Base-by-base conservation (phyloP, 2,797 vertebrate species). In the Acrossocheilus wenchowensis region DNA sequence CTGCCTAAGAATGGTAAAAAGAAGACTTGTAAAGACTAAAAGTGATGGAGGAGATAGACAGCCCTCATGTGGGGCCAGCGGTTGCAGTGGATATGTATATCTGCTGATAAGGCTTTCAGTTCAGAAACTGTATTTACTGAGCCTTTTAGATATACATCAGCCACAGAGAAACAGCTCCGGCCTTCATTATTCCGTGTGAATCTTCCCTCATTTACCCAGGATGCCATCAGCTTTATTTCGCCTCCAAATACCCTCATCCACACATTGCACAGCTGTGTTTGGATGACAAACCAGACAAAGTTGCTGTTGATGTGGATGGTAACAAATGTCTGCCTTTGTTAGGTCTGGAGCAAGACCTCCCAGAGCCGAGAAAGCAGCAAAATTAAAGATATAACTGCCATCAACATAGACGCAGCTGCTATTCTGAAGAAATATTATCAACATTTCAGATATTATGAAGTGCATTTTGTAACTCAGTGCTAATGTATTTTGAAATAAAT, bases 21-120 rank as follows among this genome's bases (percentile, higher is more conserved):
- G 82, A 81, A 88, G 86, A 86, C 88, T 89, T 93, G 88, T 78
- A 89, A 89, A 90, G 93, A 93, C 93, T 91, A 93, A 93, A 95
- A 91, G 90, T 91, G 95, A 96, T 96, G 73, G 66, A 83, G 39
- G 57, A 91, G 95, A 96, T 96, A 87, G 87, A 68, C 19, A 86
- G 93, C 94, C 95, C 95, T 95, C 95, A 96, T 96, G 94, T 95
- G 93, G 94, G 94, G 92, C 91, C 90, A 87, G 92, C 93, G 92
- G 94, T 95, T 94, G 93, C 94, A 93, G 93, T 93, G 95, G 93
- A 94, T 94, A 95, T 96, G 95, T 96, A 96, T 96, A 96, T 96
- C 95, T 95, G 90, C 92, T 92, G 95, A 95, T 96, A 96, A 95
- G 92, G 88, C 91, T 93, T 93, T 94, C 92, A 93, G 93, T 93